Evolutionary conservation across 1,140 invertebrate species (phyloP), one percentile per base, ranked within the genome.

Genomic region (Drosophila yakuba): DNA sequence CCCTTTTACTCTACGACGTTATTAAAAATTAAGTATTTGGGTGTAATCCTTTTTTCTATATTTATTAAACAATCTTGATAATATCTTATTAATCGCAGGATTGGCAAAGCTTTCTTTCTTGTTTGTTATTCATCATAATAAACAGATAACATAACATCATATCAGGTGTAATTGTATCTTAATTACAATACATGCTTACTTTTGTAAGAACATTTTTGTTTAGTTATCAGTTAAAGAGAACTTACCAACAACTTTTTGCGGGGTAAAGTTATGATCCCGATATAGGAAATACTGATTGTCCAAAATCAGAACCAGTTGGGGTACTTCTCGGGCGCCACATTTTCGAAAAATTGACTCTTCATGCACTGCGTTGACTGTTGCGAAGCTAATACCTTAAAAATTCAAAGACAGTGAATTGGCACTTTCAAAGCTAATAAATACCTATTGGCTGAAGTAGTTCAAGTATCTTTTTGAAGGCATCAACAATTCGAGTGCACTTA

Each of bases 401-500:
- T 7, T 32, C 11, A 63, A 2, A 12, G 11, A 17, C 35, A n/a
- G 2, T 35, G 3, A 15, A 0, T 36, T 1, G 1, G 10, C n/a
- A 32, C 8, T 28, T n/a, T n/a, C 3, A 25, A 39, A 38, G 35
- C 12, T 14, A 55, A 20, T 15, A 15, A 39, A 11, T 94, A 45
- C 96, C 96, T 20, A 96, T 82, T 3, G 96, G 96, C 84, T 98
- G 97, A 10, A 99, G 92, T 48, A 98, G 96, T 76, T 97, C 95
- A 17, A 97, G 95, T 25, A 98, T 93, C 69, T 96, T 95, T 66
- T 96, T 94, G 94, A 97, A 97, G 7, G 96, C 94, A 4, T 95
- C 95, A 56, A 98, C 97, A 15, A 96, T 94, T 92, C 97, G 95
- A 44, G 97, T 94, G 92, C 98, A 99, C 35, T 96, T 94, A 92